Percentiles rank a stretch among this genome's conserved stretches.
These are phyloP conservation scores for Porites evermanni DNA, from an alignment of 92 coral and sea anemone genomes.

Conservation along the genomic window DNA sequence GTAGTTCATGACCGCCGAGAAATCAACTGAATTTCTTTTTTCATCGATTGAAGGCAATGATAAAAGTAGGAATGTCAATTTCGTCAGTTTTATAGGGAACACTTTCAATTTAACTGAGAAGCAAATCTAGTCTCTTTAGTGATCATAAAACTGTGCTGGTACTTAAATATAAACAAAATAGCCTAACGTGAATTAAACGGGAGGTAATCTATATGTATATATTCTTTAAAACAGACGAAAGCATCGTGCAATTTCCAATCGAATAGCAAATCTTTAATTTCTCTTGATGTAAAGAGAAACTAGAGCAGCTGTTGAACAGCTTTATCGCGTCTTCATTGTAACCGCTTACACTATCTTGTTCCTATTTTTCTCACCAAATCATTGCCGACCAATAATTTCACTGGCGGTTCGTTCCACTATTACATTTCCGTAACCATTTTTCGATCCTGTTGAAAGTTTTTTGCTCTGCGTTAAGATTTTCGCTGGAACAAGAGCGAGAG, in stretches of 20 bases:
- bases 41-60: too few species aligned
- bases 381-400: neutral
- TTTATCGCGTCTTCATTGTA: neutral
- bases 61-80: too few species aligned
- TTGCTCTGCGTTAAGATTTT: slow-evolving; percentile 67
- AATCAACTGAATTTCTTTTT: too few species aligned
- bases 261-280: neutral
- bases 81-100: too few species aligned
- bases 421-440: slow-evolving; percentile 83
- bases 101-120: too few species aligned
- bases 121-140: too few species aligned
- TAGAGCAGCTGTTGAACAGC: slow-evolving; percentile 6
- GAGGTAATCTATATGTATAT: neutral
- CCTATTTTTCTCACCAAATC: neutral
- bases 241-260: neutral
- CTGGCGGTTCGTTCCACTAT: slow-evolving; percentile 39
- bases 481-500: slow-evolving; percentile 73
- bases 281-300: neutral
- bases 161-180: neutral
- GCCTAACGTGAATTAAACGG: neutral
- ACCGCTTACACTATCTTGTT: neutral
- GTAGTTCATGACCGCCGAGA: neutral
- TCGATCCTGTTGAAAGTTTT: slow-evolving; percentile 77
- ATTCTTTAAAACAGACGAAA: neutral
- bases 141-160: too few species aligned